Base-by-base conservation (phyloP, 2,113 vertebrate genomes). In the Tenrec ecaudatus region DNA sequence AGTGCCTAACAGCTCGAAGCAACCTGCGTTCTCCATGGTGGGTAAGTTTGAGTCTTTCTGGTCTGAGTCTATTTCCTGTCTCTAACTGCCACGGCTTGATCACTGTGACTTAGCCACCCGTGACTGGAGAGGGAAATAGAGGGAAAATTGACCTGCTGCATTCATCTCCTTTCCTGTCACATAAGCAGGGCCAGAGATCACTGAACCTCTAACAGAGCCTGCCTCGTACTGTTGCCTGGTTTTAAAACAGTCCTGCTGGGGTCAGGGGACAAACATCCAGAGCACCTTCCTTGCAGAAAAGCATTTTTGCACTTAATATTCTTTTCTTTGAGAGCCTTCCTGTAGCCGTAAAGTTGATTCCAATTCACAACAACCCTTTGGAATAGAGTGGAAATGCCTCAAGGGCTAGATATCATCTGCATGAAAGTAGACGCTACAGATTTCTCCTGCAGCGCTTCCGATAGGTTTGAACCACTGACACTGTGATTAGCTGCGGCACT, bases 81-180 rank as follows among this genome's bases (percentile, higher is more conserved):
- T 96, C 96, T 96, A 27, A 86, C 95, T 82, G 90, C 3, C n/a
- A 82, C 94, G 58, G 94, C 96, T 96, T 98, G 97, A 97, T 98
- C 96, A 94, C 93, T 86, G 83, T 93, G 43, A 97, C 90, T 93
- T 89, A 93, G 88, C 97, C 97, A 98, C 95, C 98, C 97, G 20
- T 98, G 97, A 98, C 97, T 96, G 96, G 78, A 60, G 95, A 66
- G 97, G 98, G 97, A 98, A 98, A 98, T 97, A 90, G 97, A 93
- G 96, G 97, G 96, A 95, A 89, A 92, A 83, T 31, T 92, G 89
- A 96, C 79, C 82, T 40, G 82, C 82, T n/a, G 15, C 0, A 1
- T 89, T 96, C 96, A 96, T 89, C 66, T 97, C 10, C 76, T 93
- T 38, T 92, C 36, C 85, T 82, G 88, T 96, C 96, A 85, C 80